Evolutionary conservation across 2,888 invertebrate species (phyloP).

Genomic region (Plagiodera versicolora): DNA sequence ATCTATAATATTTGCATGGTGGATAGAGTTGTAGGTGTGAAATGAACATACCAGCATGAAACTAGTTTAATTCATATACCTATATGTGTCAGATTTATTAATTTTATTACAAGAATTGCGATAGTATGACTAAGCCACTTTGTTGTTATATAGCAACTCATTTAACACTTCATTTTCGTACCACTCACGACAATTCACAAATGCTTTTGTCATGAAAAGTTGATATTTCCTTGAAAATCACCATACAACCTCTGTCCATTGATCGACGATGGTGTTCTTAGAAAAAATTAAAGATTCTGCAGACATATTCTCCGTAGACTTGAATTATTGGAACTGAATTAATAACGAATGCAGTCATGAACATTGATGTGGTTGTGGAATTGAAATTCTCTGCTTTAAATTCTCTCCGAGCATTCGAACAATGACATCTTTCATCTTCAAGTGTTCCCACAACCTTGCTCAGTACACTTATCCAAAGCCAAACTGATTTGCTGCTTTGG

Average conservation of each 20-base stretch:
- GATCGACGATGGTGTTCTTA: not conserved
- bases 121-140: no score
- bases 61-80: not conserved
- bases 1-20: no score
- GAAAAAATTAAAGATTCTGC: constrained; percentile 3
- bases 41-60: not conserved
- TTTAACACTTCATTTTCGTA: not conserved
- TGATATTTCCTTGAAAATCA: not conserved
- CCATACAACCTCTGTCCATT: not conserved
- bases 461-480: not conserved
- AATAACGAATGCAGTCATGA: constrained; percentile 1
- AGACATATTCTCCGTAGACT: not conserved
- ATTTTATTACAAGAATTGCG: not conserved
- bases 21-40: no score
- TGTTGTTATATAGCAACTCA: not conserved
- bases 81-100: not conserved
- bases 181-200: not conserved
- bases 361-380: not conserved
- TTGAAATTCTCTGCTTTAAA: not conserved
- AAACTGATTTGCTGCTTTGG: no score
- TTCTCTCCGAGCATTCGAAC: not conserved
- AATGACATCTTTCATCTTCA: not conserved
- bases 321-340: constrained; percentile 11
- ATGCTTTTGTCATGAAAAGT: not conserved
- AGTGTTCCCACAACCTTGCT: not conserved